A percentile compares a stretch with the other conserved stretches of the same genome.
Conservation (phyloP, 2,888 invertebrate genomes). For the Villa cingulata region DNA sequence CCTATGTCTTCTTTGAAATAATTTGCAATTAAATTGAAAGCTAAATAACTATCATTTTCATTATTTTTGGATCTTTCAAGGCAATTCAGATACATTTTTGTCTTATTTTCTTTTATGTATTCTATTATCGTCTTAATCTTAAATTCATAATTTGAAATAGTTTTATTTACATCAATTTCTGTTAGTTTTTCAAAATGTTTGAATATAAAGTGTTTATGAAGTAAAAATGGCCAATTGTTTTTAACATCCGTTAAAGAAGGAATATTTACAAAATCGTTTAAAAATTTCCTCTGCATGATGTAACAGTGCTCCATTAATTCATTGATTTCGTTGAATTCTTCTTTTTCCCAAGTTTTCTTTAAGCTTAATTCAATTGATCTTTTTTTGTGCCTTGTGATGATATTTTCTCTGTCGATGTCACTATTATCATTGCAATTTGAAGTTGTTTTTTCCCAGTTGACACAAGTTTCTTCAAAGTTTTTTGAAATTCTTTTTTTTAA, state of each 20-base stretch:
- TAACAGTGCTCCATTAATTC: background rate
- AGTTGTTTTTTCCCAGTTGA: background rate
- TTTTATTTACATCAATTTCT: background rate
- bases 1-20: too few species aligned
- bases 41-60: background rate
- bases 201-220: background rate
- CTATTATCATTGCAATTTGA: too few species aligned
- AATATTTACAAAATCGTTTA: background rate
- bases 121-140: background rate
- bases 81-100: background rate
- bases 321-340: background rate
- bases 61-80: background rate
- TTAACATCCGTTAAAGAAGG: background rate
- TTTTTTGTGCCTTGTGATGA: background rate
- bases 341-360: background rate
- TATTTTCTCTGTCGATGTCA: background rate
- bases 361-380: too few species aligned
- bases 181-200: conserved; percentile 1
- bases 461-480: conserved; percentile 1
- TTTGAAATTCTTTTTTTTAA: conserved; percentile 1
- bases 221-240: background rate
- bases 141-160: background rate
- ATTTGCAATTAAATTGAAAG: conserved; percentile 1
- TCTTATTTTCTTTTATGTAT: too few species aligned
- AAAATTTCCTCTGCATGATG: background rate